phyloP scores from a whole-genome alignment of 1,140 invertebrate genomes.

The Scylla paramamosain region DNA sequence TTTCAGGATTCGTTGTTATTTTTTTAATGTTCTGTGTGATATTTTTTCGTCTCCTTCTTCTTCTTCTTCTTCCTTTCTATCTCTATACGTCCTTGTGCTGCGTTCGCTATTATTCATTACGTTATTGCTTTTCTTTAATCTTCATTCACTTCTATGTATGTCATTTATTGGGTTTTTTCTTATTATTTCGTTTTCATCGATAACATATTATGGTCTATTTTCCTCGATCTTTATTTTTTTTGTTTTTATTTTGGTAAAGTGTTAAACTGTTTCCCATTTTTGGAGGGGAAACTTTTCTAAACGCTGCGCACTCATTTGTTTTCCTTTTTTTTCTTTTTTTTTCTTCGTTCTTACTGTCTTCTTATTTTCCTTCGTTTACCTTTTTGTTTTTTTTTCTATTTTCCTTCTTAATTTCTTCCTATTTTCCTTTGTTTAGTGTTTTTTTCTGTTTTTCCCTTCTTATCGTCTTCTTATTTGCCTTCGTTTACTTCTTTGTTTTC shows the following conservation, averaged over 20 bases:
- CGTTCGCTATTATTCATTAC: too few species aligned
- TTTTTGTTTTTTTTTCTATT: background rate
- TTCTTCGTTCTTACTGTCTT: background rate
- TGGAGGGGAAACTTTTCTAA: too few species aligned
- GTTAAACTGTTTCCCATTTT: background rate
- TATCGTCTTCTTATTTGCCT: background rate
- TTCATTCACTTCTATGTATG: too few species aligned
- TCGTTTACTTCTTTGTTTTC: background rate
- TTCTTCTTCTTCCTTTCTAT: too few species aligned
- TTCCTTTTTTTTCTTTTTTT: background rate
- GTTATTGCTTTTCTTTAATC: too few species aligned
- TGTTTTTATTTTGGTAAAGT: background rate
- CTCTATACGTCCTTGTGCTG: too few species aligned
- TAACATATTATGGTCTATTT: background rate
- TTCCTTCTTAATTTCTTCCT: background rate
- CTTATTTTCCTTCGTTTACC: background rate
- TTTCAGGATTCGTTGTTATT: background rate
- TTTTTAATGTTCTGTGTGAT: background rate
- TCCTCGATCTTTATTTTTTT: background rate
- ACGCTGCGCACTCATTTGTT: background rate
- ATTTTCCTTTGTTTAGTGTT: background rate
- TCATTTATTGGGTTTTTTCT: too few species aligned
- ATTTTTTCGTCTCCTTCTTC: too few species aligned
- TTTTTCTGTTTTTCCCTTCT: background rate
- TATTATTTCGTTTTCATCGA: background rate